phyloP scores from a whole-genome alignment of 2,113 vertebrate species.

The Xiphorhynchus elegans region DNA sequence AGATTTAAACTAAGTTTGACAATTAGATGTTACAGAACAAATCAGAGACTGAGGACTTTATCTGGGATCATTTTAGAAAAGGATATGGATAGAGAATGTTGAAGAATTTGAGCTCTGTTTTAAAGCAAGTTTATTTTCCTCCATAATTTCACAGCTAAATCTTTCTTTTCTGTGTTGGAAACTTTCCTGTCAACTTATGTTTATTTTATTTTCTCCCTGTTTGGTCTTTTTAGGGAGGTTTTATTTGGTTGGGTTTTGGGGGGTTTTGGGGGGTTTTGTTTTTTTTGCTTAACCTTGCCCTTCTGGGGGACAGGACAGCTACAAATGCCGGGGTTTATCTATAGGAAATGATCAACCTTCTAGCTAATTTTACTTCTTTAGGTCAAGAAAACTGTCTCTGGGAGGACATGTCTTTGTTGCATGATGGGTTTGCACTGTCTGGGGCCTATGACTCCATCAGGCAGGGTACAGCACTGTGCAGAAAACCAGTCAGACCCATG shows the following conservation, averaged over 20 bases:
- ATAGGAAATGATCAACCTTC: background rate
- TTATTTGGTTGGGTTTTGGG: background rate
- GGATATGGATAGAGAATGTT: background rate
- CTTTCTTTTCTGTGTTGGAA: background rate
- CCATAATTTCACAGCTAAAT: background rate
- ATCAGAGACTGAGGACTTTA: background rate
- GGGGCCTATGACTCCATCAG: background rate
- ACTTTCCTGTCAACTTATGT: background rate
- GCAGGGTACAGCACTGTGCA: background rate
- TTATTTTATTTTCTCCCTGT: background rate
- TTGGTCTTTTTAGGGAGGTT: background rate
- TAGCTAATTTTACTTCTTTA: background rate
- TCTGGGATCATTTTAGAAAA: background rate
- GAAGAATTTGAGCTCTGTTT: background rate
- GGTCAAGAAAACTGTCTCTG: background rate
- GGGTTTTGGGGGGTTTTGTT: background rate
- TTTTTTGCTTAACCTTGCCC: background rate
- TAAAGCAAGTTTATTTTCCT: background rate
- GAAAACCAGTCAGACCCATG: accelerated
- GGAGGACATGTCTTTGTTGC: background rate
- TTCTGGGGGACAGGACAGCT: background rate
- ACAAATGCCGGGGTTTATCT: background rate
- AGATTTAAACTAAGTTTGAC: background rate
- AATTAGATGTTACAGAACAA: background rate
- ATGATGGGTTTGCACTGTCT: background rate